phyloP scores from a whole-genome alignment of 2,797 vertebrate species.

The Squalus acanthias region DNA sequence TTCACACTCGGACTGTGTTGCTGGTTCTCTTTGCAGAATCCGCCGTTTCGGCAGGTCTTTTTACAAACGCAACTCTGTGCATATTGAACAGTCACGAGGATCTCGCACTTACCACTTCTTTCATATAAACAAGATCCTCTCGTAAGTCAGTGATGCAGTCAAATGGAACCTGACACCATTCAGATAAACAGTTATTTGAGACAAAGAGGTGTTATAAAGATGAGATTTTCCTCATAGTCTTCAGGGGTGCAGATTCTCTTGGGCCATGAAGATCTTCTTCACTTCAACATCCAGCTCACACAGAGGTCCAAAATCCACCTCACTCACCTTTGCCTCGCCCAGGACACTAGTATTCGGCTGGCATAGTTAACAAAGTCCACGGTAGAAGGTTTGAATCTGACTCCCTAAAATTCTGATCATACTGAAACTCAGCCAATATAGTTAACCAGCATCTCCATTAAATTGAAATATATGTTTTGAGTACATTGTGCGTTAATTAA shows the following conservation, averaged over 20 bases:
- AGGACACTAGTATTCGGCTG: not conserved
- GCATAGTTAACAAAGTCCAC: not conserved
- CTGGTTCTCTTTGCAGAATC: not conserved
- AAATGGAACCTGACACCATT: not conserved
- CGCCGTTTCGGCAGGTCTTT: not conserved
- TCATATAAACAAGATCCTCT: not conserved
- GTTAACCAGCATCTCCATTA: not conserved
- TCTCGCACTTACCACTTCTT: not conserved
- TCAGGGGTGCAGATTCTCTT: not conserved
- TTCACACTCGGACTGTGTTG: not conserved
- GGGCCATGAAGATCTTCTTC: not conserved
- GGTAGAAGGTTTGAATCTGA: not conserved
- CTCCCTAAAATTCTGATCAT: not conserved
- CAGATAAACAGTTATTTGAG: not conserved
- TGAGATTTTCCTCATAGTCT: not conserved
- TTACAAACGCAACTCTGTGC: not conserved
- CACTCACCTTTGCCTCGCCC: not conserved
- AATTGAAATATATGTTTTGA: slow-evolving; percentile 17
- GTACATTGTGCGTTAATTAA: too few relatives aligned
- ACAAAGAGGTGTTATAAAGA: not conserved
- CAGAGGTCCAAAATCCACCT: not conserved
- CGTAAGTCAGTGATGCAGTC: not conserved
- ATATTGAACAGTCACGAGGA: not conserved
- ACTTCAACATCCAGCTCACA: not conserved
- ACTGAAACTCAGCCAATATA: not conserved